Base-by-base conservation (phyloP, 2,113 vertebrate species). In the Edolisoma coerulescens region DNA sequence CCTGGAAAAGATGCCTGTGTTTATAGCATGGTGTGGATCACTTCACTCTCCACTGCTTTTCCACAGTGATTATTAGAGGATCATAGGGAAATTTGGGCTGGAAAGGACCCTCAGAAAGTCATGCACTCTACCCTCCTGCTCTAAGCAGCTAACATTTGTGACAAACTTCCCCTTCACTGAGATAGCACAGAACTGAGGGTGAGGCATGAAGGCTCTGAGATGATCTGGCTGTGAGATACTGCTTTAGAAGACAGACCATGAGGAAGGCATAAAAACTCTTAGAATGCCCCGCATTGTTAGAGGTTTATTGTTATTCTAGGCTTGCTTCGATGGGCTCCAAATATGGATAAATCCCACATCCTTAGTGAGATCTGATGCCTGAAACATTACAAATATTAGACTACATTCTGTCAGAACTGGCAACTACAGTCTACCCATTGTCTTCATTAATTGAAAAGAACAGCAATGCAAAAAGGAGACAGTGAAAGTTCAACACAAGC, bases 361-460 rank as follows among this genome's bases (percentile, higher is more conserved):
- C 32, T 78, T 78, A 56, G 8, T 56, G 35, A 94, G 68, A 16
- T 52, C 30, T 88, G 57, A 65, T 26, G 39, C 45, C 60, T 93
- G 56, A 87, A 95, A 75, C 54, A 26, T 33, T 75, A 64, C 68
- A 88, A 94, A 76, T 6, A 75, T 56, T 45, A 83, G 30, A 73
- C 74, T 60, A 73, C 73, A 93, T 86, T 88, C 50, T 81, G n/a
- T 49, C 52, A 90, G 52, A 93, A 90, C 12, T 93, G 64, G 79
- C 71, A 80, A 28, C 41, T 54, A 61, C 27, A 81, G 39, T 77
- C 76, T 76, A 61, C 24, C 79, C 53, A 93, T 95, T 96, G 95
- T 95, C 78, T 90, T 79, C 70, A 53, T 49, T 90, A 87, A 91
- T 49, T 87, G 60, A 78, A 84, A 92, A 89, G 54, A 92, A 59